These are phyloP conservation scores for Oplegnathus fasciatus DNA, from an alignment of 2,113 vertebrate species.

Conservation along the genomic window DNA sequence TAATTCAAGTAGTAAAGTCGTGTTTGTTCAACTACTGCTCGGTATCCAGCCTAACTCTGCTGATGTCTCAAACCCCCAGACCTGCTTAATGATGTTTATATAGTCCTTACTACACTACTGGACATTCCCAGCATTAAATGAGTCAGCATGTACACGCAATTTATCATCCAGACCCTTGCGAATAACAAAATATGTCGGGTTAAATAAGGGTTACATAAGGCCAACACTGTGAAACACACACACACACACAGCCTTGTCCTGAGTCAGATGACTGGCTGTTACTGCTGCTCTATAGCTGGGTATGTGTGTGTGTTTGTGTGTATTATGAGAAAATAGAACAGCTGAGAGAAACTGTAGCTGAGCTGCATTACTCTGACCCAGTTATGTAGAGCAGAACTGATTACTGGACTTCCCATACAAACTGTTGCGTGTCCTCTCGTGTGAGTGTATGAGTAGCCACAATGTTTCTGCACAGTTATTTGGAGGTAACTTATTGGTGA, in stretches of 20 bases:
- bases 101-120: no score
- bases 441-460: background rate
- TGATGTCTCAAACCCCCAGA: background rate
- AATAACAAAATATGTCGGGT: conserved; percentile 28
- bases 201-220: conserved; percentile 34
- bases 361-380: conserved; percentile 61
- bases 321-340: conserved; percentile 53
- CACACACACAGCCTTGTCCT: conserved; percentile 29
- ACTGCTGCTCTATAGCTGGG: conserved; percentile 37
- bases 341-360: conserved; percentile 52
- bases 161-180: background rate
- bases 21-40: background rate
- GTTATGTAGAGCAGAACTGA: conserved; percentile 43
- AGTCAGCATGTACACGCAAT: background rate
- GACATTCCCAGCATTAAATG: background rate
- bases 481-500: conserved; percentile 76
- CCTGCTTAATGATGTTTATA: background rate
- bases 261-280: conserved; percentile 69
- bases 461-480: conserved; percentile 3
- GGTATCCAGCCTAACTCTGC: background rate
- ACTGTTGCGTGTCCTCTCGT: background rate
- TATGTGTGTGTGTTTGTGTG: conserved; percentile 33
- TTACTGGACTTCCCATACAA: conserved; percentile 22
- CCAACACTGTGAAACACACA: conserved; percentile 7
- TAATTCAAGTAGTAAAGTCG: background rate